Evolutionary conservation across 2,888 invertebrate genomes (phyloP).

Genomic region (Temnothorax rugatulus): DNA sequence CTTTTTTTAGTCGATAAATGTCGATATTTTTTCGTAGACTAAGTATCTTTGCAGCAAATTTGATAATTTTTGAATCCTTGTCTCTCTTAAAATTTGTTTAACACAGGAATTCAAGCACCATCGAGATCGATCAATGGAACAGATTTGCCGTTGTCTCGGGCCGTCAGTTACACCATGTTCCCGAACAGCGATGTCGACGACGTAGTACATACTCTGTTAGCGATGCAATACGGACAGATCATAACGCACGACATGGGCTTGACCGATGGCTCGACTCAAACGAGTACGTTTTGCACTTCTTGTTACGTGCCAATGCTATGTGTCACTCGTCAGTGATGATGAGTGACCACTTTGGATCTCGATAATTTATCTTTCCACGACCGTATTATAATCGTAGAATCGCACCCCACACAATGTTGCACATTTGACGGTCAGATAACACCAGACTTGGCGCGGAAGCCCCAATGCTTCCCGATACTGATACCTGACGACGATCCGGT

Average conservation of each 20-base stretch:
- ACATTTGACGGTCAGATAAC: conserved; percentile 87
- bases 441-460: background rate
- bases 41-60: background rate
- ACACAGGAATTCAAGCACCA: conserved; percentile 89
- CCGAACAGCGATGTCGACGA: conserved; percentile 91
- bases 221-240: conserved; percentile 94
- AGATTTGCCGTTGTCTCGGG: conserved; percentile 90
- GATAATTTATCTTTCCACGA: background rate
- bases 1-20: background rate
- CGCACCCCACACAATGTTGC: conserved; percentile 89
- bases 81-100: conserved; percentile 25
- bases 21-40: background rate
- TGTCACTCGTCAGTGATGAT: background rate
- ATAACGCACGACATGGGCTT: conserved; percentile 93
- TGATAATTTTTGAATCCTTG: background rate
- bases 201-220: conserved; percentile 91
- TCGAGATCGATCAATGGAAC: conserved; percentile 89
- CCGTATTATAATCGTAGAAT: conserved; percentile 84
- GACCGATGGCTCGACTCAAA: conserved; percentile 91
- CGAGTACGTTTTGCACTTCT: conserved; percentile 88
- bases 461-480: conserved; percentile 81
- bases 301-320: background rate
- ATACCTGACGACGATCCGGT: conserved; percentile 86
- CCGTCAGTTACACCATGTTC: conserved; percentile 91
- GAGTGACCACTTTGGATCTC: background rate